These are phyloP conservation scores for Tachysurus vachellii DNA, from an alignment of 2,113 vertebrate genomes.

Conservation along the genomic window DNA sequence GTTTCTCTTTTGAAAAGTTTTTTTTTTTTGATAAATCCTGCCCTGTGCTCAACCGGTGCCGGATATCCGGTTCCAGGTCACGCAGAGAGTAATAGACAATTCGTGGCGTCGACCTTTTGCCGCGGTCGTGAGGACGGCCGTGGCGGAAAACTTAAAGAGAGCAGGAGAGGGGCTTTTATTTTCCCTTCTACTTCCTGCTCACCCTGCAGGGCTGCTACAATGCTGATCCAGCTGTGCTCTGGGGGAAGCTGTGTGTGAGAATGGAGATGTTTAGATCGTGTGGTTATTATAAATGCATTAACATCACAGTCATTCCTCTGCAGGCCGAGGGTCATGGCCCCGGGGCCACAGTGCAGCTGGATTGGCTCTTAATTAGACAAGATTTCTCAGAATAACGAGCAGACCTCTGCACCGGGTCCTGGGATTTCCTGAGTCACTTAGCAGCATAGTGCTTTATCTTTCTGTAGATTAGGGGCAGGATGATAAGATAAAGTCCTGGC, in stretches of 20 bases:
- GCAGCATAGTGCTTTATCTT: background rate
- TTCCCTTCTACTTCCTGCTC: constrained; percentile 25
- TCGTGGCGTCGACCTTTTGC: constrained; percentile 12
- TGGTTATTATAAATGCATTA: constrained; percentile 40
- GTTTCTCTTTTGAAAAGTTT: background rate
- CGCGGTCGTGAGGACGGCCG: constrained; percentile 23
- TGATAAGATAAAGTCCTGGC: background rate
- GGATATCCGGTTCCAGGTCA: constrained; percentile 18
- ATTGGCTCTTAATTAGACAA: constrained; percentile 36
- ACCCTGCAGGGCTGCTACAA: background rate
- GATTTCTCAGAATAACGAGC: constrained; percentile 14
- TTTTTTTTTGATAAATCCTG: background rate
- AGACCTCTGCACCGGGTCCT: constrained; percentile 26
- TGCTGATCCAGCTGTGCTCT: constrained; percentile 25
- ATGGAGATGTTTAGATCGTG: constrained; percentile 24
- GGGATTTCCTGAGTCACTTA: background rate
- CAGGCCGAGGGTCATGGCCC: constrained; percentile 17
- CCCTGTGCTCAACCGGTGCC: background rate
- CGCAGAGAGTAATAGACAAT: background rate
- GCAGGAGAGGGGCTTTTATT: constrained; percentile 12
- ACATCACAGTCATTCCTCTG: constrained; percentile 30
- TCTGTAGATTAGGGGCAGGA: background rate
- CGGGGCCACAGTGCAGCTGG: constrained; percentile 22
- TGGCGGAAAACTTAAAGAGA: constrained; percentile 11
- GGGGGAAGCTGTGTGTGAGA: constrained; percentile 38